Percentiles rank a stretch among this genome's conserved stretches.
phyloP scores from a whole-genome alignment of 2,113 vertebrate genomes.

The Myrmophylax atrothorax region DNA sequence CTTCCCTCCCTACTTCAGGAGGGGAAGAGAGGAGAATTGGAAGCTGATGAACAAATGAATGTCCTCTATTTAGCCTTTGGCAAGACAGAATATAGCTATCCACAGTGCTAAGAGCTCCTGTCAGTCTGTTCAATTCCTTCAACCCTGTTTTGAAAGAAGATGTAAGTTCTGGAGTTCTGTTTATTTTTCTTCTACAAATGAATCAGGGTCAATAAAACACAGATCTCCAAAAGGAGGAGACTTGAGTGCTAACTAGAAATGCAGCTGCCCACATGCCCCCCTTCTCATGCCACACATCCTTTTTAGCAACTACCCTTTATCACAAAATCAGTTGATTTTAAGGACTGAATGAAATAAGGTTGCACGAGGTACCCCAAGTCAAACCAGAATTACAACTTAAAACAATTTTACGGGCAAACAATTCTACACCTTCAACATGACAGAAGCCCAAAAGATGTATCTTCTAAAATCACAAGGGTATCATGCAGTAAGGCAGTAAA shows the following conservation, averaged over 20 bases:
- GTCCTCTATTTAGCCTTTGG: constrained; percentile 80
- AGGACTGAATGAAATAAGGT: background rate
- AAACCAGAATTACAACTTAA: background rate
- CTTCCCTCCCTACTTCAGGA: constrained; percentile 4
- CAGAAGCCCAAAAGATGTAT: background rate
- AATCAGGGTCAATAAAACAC: background rate
- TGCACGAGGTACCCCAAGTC: background rate
- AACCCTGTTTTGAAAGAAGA: constrained; percentile 13
- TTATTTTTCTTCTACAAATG: constrained; percentile 37
- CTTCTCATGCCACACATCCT: background rate
- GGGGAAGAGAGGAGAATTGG: constrained; percentile 53
- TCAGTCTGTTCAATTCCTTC: constrained; percentile 34
- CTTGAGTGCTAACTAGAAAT: background rate
- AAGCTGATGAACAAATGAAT: constrained; percentile 72
- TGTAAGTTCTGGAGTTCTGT: constrained; percentile 21
- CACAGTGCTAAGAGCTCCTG: constrained; percentile 48
- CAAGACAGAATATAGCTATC: constrained; percentile 68
- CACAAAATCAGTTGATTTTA: constrained; percentile 2
- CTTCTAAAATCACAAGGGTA: background rate
- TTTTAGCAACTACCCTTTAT: background rate
- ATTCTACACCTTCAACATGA: background rate
- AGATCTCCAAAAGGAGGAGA: background rate
- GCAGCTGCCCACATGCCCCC: background rate
- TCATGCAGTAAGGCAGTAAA: background rate
- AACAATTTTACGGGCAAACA: background rate